Percentiles rank a stretch among this genome's conserved stretches.
phyloP scores from a whole-genome alignment of 2,888 invertebrate species.

The Clusia tigrina region DNA sequence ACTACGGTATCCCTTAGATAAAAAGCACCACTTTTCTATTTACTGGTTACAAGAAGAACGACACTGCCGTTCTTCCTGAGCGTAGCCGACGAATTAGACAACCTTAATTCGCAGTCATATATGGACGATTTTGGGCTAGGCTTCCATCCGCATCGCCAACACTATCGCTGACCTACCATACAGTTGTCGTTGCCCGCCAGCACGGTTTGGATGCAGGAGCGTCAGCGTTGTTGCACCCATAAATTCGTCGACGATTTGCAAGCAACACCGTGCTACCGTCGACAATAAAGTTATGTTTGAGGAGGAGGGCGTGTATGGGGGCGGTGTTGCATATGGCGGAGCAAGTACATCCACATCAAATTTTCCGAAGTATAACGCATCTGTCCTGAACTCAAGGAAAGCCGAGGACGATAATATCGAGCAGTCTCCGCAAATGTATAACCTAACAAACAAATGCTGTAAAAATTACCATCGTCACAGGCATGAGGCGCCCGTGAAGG shows the following conservation, averaged over 20 bases:
- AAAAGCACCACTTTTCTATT: too few relatives aligned
- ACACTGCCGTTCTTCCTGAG: slow-evolving; percentile 62
- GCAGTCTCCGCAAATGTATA: slow-evolving; percentile 60
- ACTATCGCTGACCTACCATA: slow-evolving; percentile 61
- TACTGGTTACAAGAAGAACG: too few relatives aligned
- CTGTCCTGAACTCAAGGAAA: slow-evolving; percentile 41
- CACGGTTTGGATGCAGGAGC: slow-evolving; percentile 60
- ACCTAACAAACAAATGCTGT: slow-evolving; percentile 60
- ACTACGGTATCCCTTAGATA: too few relatives aligned
- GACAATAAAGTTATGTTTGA: slow-evolving; percentile 24
- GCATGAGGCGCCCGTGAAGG: too few relatives aligned
- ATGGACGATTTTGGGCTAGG: slow-evolving; percentile 63
- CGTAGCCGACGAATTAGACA: slow-evolving; percentile 63
- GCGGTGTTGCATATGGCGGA: slow-evolving; percentile 29
- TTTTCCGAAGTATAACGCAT: slow-evolving; percentile 34
- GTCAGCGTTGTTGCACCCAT: slow-evolving; percentile 50
- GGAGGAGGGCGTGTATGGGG: slow-evolving; percentile 31
- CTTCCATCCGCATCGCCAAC: slow-evolving; percentile 62
- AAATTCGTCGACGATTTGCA: slow-evolving; percentile 57
- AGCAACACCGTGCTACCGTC: slow-evolving; percentile 27
- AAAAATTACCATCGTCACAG: slow-evolving; percentile 59
- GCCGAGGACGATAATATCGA: slow-evolving; percentile 58
- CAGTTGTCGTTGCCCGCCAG: slow-evolving; percentile 61
- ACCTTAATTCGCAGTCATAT: slow-evolving; percentile 60
- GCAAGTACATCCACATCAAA: slow-evolving; percentile 22